Conservation (phyloP, 2,888 invertebrate genomes). For the Ptychoptera contaminata region DNA sequence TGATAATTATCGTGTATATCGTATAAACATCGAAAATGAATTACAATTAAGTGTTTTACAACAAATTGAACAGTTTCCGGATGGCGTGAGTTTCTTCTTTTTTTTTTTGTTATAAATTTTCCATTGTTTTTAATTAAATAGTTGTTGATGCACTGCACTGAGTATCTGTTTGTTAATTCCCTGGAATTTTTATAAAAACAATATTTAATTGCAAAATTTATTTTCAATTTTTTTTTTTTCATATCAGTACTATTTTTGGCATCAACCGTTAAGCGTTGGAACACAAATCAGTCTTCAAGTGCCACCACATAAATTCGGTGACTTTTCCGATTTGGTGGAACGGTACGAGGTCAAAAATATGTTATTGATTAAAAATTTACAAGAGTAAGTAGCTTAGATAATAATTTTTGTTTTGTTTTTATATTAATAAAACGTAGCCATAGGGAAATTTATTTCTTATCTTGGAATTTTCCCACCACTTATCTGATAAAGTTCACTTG, state of each 20-base stretch:
- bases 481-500: too few species aligned
- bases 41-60: not conserved
- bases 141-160: too few species aligned
- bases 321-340: constrained; percentile 5
- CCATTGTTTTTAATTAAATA: too few species aligned
- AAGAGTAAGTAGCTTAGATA: constrained; percentile 3
- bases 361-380: constrained; percentile 4
- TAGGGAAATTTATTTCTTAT: too few species aligned
- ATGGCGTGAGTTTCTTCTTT: not conserved
- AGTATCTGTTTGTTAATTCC: too few species aligned
- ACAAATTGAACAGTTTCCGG: not conserved
- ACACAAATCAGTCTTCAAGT: constrained; percentile 1
- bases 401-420: not conserved
- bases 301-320: constrained; percentile 6
- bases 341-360: constrained; percentile 1
- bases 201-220: not conserved
- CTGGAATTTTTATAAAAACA: not conserved
- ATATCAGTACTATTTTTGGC: not conserved
- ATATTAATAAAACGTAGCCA: too few species aligned
- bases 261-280: not conserved
- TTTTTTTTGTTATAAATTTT: too few species aligned
- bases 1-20: constrained; percentile 2
- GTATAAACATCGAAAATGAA: constrained; percentile 1
- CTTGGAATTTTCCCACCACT: too few species aligned
- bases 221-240: not conserved